phyloP scores from a whole-genome alignment of 2,113 vertebrate species.

The Nannospalax galili region DNA sequence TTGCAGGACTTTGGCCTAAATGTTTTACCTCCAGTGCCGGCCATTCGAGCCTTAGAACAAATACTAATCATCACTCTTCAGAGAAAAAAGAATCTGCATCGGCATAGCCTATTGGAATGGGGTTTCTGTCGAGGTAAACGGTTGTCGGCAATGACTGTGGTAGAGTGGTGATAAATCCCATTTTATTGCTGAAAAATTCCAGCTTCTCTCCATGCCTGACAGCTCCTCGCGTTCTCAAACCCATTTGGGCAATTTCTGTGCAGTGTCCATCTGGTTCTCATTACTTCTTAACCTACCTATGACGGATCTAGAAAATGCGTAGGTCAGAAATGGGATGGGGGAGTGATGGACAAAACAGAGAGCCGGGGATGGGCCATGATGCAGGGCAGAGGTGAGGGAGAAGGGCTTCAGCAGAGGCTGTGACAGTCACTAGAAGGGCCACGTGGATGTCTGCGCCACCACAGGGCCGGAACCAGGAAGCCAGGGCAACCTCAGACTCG shows the following conservation, averaged over 20 bases:
- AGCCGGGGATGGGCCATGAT: slow-evolving; percentile 35
- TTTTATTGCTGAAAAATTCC: slow-evolving; percentile 99
- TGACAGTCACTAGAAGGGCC: slow-evolving; percentile 11
- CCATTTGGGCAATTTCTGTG: slow-evolving; percentile 97
- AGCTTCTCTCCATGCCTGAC: slow-evolving; percentile 98
- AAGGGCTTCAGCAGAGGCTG: slow-evolving; percentile 62
- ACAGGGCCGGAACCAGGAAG: not conserved
- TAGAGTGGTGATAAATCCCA: slow-evolving; percentile 99
- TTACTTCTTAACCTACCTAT: slow-evolving; percentile 93
- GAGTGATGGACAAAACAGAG: slow-evolving; percentile 89
- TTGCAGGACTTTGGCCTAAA: slow-evolving; percentile 92
- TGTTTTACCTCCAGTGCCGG: slow-evolving; percentile 90
- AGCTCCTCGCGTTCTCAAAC: slow-evolving; percentile 97
- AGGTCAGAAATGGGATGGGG: slow-evolving; percentile 87
- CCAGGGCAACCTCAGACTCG: not conserved
- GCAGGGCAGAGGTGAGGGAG: slow-evolving; percentile 64
- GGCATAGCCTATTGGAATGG: slow-evolving; percentile 87
- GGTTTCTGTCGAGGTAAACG: slow-evolving; percentile 91
- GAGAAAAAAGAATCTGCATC: slow-evolving; percentile 86
- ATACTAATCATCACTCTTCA: slow-evolving; percentile 91
- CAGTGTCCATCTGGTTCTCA: slow-evolving; percentile 99
- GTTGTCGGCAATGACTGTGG: slow-evolving; percentile 93
- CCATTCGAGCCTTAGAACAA: slow-evolving; percentile 93
- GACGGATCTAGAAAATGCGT: slow-evolving; percentile 90
- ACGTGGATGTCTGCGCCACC: not conserved